A percentile compares a stretch with the other conserved stretches of the same genome.
These are phyloP conservation scores for Dendrolimus kikuchii DNA, from an alignment of 1,140 invertebrate genomes.

Conservation along the genomic window DNA sequence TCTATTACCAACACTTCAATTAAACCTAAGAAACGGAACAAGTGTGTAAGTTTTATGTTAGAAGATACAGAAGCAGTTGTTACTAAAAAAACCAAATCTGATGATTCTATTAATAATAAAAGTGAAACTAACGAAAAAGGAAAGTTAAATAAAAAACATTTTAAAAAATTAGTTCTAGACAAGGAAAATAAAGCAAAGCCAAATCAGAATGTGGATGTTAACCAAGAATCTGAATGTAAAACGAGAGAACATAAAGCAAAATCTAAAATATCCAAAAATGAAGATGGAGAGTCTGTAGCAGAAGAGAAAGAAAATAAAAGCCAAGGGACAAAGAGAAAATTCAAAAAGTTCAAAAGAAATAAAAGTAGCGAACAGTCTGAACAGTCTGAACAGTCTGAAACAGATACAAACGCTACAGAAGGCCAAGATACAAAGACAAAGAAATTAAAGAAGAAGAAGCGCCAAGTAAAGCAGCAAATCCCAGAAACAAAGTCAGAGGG, in stretches of 20 bases:
- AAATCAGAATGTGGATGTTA: slow-evolving; percentile 9
- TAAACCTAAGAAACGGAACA: slow-evolving; percentile 54
- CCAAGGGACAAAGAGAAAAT: slow-evolving; percentile 19
- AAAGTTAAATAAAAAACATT: slow-evolving; percentile 16
- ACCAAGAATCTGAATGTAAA: slow-evolving; percentile 3
- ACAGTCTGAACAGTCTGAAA: slow-evolving; percentile 9
- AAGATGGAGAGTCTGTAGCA: background rate
- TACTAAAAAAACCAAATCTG: slow-evolving; percentile 46
- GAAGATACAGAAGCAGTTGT: slow-evolving; percentile 42
- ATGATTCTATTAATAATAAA: slow-evolving; percentile 19
- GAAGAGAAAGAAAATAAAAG: slow-evolving; percentile 3
- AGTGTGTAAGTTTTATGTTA: slow-evolving; percentile 58
- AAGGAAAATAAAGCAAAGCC: slow-evolving; percentile 29
- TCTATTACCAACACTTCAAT: background rate
- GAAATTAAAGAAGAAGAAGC: slow-evolving; percentile 15
- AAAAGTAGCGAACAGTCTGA: slow-evolving; percentile 13
- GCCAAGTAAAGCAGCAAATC: slow-evolving; percentile 17
- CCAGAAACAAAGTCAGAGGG: slow-evolving; percentile 16
- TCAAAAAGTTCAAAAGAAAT: slow-evolving; percentile 20
- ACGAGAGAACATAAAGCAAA: background rate
- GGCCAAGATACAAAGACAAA: slow-evolving; percentile 21
- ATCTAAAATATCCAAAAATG: background rate
- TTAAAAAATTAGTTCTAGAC: slow-evolving; percentile 15
- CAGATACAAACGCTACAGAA: slow-evolving; percentile 11
- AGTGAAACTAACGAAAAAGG: slow-evolving; percentile 7